Percentiles rank a stretch among this genome's conserved stretches.
Conservation (phyloP, 2,113 vertebrate species). For the Zosterops borbonicus region DNA sequence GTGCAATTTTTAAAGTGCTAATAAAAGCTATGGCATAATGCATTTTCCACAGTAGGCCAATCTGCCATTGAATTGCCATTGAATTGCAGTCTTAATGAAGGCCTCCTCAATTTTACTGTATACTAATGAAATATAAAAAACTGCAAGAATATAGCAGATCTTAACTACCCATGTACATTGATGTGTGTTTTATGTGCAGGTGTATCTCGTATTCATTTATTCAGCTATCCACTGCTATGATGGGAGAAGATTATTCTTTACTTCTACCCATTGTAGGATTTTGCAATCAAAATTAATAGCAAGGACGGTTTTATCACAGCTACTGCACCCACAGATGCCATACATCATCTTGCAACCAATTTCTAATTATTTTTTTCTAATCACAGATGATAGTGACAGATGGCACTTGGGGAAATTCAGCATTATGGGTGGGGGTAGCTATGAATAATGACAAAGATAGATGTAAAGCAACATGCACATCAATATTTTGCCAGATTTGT, state of each 20-base stretch:
- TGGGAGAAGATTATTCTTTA: not conserved
- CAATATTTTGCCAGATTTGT: constrained; percentile 57
- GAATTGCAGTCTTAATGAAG: not conserved
- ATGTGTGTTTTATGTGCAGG: not conserved
- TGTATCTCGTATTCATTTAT: not conserved
- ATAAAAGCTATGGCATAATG: not conserved
- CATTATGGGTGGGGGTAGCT: not conserved
- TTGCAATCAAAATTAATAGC: not conserved
- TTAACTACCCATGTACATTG: not conserved
- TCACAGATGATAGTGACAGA: constrained; percentile 44
- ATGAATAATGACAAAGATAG: constrained; percentile 36
- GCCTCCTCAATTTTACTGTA: not conserved
- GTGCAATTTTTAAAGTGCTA: not conserved
- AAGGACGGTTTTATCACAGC: not conserved
- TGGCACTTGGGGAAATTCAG: constrained; percentile 26
- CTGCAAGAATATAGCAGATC: not conserved
- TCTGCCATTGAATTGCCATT: not conserved
- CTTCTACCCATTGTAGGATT: not conserved
- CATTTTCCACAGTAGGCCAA: not conserved
- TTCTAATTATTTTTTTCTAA: constrained; percentile 15
- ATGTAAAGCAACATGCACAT: constrained; percentile 21
- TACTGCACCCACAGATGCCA: not conserved
- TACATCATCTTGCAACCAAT: not conserved
- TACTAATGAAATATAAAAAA: not conserved
- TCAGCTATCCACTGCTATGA: not conserved